These are phyloP conservation scores for Cabera pusaria DNA, from an alignment of 2,888 invertebrate species.

Conservation along the genomic window DNA sequence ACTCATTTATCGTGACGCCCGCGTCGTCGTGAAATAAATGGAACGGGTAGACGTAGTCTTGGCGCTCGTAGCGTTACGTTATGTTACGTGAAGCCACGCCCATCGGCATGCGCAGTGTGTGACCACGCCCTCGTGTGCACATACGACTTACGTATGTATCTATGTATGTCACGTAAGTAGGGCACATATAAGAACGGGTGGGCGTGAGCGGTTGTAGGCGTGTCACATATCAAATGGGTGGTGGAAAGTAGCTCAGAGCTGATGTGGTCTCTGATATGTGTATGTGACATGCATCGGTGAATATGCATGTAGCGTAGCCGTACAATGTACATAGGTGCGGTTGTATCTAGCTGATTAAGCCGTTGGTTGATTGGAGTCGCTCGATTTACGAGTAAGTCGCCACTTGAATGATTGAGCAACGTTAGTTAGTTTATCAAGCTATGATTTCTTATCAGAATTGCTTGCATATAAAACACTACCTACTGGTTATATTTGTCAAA, in stretches of 20 bases:
- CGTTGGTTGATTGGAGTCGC: too few species aligned
- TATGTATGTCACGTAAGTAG: constrained; percentile 59
- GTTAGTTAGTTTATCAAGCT: too few species aligned
- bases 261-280: constrained; percentile 17
- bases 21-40: constrained; percentile 15
- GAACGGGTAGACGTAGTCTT: constrained; percentile 64
- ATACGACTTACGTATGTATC: constrained; percentile 26
- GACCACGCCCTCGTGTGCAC: constrained; percentile 57
- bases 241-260: constrained; percentile 38
- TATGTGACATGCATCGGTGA: constrained; percentile 7
- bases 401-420: too few species aligned
- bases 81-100: constrained; percentile 64
- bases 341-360: too few species aligned
- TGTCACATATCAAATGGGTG: constrained; percentile 49
- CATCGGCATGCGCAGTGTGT: constrained; percentile 64
- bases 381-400: too few species aligned
- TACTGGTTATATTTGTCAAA: too few species aligned
- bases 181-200: constrained; percentile 48
- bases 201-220: constrained; percentile 68
- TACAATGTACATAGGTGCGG: too few species aligned
- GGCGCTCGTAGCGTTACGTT: constrained; percentile 52
- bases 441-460: too few species aligned
- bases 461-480: too few species aligned
- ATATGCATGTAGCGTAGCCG: too few species aligned
- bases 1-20: constrained; percentile 76